Evolutionary conservation across 2,113 vertebrate genomes (phyloP).

Genomic region (Ceratotherium simum): DNA sequence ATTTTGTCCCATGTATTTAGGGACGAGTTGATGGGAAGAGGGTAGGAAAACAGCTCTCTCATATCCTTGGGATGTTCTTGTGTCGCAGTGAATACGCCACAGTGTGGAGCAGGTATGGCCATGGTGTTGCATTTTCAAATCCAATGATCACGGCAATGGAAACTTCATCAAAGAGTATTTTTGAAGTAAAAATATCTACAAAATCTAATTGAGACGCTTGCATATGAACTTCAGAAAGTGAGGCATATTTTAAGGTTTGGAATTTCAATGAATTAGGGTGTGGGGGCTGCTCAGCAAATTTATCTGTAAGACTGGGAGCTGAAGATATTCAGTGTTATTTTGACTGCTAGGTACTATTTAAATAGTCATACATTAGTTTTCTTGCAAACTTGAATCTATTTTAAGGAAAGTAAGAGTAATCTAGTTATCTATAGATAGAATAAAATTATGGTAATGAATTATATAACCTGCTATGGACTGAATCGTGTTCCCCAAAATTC

Average conservation of each 20-base stretch:
- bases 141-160: not conserved
- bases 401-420: not conserved
- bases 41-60: not conserved
- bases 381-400: not conserved
- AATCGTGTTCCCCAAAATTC: not conserved
- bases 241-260: not conserved
- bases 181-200: not conserved
- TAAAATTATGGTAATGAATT: not conserved
- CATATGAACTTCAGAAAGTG: not conserved
- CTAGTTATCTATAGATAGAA: not conserved
- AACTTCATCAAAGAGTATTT: not conserved
- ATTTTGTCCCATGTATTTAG: not conserved
- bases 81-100: rapidly evolving
- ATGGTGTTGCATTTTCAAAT: not conserved
- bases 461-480: not conserved
- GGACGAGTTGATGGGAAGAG: not conserved
- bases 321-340: not conserved
- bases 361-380: not conserved
- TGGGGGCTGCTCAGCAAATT: not conserved
- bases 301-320: not conserved
- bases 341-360: not conserved
- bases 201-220: not conserved
- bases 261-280: not conserved
- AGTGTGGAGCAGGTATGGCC: not conserved
- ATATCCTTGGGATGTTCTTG: not conserved